These are phyloP conservation scores for Diaperis boleti DNA, from an alignment of 2,888 invertebrate species.

Conservation along the genomic window DNA sequence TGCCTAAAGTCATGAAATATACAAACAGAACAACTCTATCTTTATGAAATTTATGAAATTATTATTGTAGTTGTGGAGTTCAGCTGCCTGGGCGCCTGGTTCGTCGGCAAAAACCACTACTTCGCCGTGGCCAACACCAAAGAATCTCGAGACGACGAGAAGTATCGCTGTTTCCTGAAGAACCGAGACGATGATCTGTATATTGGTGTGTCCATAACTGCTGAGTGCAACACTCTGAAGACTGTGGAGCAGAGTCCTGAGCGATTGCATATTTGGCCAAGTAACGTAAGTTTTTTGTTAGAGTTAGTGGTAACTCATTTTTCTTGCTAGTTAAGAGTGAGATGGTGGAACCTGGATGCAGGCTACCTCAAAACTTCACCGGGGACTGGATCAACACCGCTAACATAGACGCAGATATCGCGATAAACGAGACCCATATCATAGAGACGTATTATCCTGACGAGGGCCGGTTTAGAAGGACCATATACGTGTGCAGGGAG, in stretches of 20 bases:
- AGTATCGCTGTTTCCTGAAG: slow-evolving; percentile 93
- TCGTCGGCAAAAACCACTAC: slow-evolving; percentile 94
- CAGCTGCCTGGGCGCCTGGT: slow-evolving; percentile 95
- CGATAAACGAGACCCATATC: slow-evolving; percentile 96
- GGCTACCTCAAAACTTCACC: slow-evolving; percentile 92
- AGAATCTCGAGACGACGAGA: slow-evolving; percentile 94
- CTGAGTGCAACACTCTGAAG: slow-evolving; percentile 92
- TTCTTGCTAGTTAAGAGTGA: slow-evolving; percentile 77
- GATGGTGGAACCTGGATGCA: slow-evolving; percentile 90
- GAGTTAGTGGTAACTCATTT: no score
- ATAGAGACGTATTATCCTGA: slow-evolving; percentile 96
- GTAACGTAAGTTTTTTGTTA: slow-evolving; percentile 63
- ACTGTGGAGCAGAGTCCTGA: slow-evolving; percentile 95
- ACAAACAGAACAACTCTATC: no score
- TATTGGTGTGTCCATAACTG: slow-evolving; percentile 92
- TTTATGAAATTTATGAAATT: slow-evolving; percentile 8
- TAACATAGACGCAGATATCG: slow-evolving; percentile 94
- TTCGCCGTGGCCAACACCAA: slow-evolving; percentile 98
- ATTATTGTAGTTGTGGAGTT: slow-evolving; percentile 80
- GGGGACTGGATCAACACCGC: slow-evolving; percentile 98
- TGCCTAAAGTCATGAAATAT: no score
- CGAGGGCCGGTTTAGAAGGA: slow-evolving; percentile 86
- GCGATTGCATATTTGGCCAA: slow-evolving; percentile 86
- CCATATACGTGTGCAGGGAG: slow-evolving; percentile 95
- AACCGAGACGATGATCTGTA: slow-evolving; percentile 95